Percentiles rank a stretch among this genome's conserved stretches.
These are phyloP conservation scores for Hydrophis major DNA, from an alignment of 2,797 vertebrate genomes.

Conservation along the genomic window DNA sequence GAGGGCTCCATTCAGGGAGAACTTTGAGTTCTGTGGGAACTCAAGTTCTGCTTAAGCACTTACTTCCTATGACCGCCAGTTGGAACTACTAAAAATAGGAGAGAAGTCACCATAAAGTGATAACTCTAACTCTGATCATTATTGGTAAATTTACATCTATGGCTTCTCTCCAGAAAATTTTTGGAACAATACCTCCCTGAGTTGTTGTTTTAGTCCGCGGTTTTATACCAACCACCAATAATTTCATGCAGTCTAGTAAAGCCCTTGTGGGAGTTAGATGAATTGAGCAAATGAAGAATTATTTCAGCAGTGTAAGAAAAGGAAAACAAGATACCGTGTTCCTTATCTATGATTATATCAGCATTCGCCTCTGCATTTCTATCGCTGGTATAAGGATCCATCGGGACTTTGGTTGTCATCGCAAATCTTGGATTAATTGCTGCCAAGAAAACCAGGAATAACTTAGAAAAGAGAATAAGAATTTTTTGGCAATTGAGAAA, in stretches of 20 bases:
- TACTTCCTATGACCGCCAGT: not conserved
- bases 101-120: not conserved
- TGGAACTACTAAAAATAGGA: not conserved
- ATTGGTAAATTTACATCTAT: not conserved
- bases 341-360: not conserved
- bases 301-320: not conserved
- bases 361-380: not conserved
- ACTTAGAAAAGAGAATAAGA: not conserved
- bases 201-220: not conserved
- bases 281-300: not conserved
- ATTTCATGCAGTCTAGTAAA: not conserved
- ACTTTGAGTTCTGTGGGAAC: not conserved
- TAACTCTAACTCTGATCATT: not conserved
- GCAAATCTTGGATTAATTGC: slow-evolving; percentile 9
- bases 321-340: not conserved
- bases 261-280: too few species aligned
- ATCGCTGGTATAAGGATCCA: not conserved
- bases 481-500: not conserved
- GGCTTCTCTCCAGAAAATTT: not conserved
- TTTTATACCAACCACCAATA: too few species aligned
- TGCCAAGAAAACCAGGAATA: not conserved
- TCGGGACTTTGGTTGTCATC: not conserved
- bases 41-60: not conserved
- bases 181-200: not conserved
- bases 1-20: not conserved